These are phyloP conservation scores for Natator depressus DNA, from an alignment of 2,113 vertebrate genomes.

Conservation along the genomic window DNA sequence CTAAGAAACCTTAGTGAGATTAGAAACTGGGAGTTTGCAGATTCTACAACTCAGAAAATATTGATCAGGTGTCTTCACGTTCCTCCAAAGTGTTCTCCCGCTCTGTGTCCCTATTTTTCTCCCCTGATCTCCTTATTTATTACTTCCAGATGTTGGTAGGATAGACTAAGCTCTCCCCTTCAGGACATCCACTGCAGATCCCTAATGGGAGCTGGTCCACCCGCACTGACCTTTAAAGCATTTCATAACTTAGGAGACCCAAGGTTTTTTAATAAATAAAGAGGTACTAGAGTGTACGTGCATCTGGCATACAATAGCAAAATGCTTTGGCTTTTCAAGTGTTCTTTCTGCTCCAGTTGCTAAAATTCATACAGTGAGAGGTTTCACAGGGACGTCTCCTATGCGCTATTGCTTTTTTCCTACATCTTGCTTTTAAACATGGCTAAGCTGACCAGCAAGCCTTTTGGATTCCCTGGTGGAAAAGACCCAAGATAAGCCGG, in stretches of 20 bases:
- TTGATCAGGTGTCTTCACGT: background rate
- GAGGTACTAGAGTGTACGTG: background rate
- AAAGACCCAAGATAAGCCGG: background rate
- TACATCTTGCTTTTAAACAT: constrained; percentile 4
- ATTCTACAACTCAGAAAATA: background rate
- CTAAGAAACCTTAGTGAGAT: background rate
- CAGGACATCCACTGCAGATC: background rate
- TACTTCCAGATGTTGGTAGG: background rate
- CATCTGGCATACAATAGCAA: background rate
- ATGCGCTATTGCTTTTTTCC: background rate
- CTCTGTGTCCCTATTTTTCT: background rate
- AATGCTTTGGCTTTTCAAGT: constrained; percentile 9
- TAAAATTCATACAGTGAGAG: constrained; percentile 21
- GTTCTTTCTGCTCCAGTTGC: constrained; percentile 28
- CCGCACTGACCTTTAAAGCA: constrained; percentile 27
- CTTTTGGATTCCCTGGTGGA: background rate
- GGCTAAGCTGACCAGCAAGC: background rate
- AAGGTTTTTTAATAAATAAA: constrained; percentile 26
- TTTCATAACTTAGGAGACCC: background rate
- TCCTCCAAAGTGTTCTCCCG: background rate
- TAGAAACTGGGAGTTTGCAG: fast-evolving
- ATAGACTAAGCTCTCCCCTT: background rate
- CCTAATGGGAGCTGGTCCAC: background rate
- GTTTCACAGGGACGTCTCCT: background rate
- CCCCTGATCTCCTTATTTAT: background rate